phyloP scores from a whole-genome alignment of 2,888 invertebrate genomes.

The Macropis europaea region DNA sequence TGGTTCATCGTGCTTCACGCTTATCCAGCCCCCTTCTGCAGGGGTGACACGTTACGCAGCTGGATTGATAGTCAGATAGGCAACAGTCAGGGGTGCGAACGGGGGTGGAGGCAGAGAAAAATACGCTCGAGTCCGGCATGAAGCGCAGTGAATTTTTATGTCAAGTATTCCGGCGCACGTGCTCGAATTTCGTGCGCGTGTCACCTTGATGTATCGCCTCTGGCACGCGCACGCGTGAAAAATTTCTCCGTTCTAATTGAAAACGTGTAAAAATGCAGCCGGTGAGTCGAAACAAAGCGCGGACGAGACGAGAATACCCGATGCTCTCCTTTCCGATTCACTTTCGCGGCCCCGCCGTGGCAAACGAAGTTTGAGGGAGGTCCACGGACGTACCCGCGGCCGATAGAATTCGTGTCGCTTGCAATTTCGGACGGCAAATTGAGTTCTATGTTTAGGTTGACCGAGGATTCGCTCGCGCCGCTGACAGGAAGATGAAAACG shows the following conservation, averaged over 20 bases:
- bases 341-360: neutral
- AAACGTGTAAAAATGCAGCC: constrained; percentile 39
- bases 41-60: constrained; percentile 37
- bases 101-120: constrained; percentile 18
- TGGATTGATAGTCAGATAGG: constrained; percentile 46
- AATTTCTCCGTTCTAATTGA: constrained; percentile 41
- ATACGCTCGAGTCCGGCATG: constrained; percentile 21
- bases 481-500: neutral
- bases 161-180: constrained; percentile 46
- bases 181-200: constrained; percentile 49
- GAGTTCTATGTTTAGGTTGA: constrained; percentile 34
- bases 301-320: neutral
- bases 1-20: constrained; percentile 59
- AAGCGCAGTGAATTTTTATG: constrained; percentile 47
- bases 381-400: neutral
- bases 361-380: constrained; percentile 8
- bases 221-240: constrained; percentile 17
- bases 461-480: neutral
- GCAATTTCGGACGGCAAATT: constrained; percentile 27
- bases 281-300: constrained; percentile 4
- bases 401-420: neutral
- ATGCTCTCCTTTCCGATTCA: neutral
- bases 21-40: constrained; percentile 36
- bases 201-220: constrained; percentile 46
- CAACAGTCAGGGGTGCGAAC: neutral